Percentiles rank a stretch among this genome's conserved stretches.
Evolutionary conservation across 1,140 invertebrate genomes (phyloP).

Genomic region (Octopus sinensis): DNA sequence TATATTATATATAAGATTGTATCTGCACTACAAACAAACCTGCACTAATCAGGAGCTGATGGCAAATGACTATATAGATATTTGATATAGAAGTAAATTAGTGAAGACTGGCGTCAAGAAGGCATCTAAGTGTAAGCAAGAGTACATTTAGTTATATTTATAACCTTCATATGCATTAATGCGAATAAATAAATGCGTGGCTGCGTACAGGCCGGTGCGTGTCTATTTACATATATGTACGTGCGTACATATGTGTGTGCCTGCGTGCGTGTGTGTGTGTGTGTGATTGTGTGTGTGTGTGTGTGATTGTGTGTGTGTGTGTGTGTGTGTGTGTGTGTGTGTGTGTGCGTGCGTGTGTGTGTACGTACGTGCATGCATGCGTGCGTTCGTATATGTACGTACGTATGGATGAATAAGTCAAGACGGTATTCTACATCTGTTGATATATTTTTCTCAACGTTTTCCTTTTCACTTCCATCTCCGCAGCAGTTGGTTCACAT

Average conservation of each 20-base stretch:
- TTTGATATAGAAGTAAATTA: too few relatives aligned
- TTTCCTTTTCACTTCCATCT: too few relatives aligned
- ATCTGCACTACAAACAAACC: too few relatives aligned
- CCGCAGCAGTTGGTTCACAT: too few relatives aligned
- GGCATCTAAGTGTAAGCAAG: too few relatives aligned
- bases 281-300: conserved; percentile 21
- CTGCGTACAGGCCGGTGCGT: not conserved
- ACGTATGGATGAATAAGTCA: not conserved
- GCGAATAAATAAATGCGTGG: not conserved
- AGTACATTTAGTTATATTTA: too few relatives aligned
- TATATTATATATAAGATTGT: too few relatives aligned
- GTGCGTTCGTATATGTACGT: not conserved
- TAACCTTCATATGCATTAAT: not conserved
- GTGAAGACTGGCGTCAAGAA: too few relatives aligned
- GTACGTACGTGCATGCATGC: not conserved
- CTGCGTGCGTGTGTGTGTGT: conserved; percentile 18
- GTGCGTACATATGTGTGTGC: not conserved
- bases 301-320: not conserved
- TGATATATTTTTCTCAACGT: too few relatives aligned
- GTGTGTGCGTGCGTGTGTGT: not conserved
- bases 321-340: not conserved
- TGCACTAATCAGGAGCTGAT: too few relatives aligned
- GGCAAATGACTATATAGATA: too few relatives aligned
- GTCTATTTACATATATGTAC: not conserved
- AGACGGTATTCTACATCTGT: too few relatives aligned